phyloP scores from a whole-genome alignment of 2,113 vertebrate species.

The Eidolon helvum region DNA sequence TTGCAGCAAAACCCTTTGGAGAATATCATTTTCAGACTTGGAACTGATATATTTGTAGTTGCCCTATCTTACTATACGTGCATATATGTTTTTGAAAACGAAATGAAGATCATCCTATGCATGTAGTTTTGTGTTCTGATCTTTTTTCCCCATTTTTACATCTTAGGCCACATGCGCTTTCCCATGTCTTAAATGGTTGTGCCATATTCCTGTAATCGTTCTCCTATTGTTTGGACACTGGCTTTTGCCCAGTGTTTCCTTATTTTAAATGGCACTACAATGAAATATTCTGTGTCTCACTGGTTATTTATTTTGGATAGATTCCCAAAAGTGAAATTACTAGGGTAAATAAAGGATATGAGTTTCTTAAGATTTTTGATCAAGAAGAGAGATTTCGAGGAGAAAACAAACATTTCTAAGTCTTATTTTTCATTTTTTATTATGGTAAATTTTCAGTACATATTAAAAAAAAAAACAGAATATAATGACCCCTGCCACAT shows the following conservation, averaged over 20 bases:
- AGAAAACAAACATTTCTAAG: neutral
- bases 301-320: constrained; percentile 40
- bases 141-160: neutral
- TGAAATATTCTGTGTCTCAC: neutral
- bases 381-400: neutral
- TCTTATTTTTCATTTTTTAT: neutral
- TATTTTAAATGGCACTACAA: neutral
- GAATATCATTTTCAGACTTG: neutral
- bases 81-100: neutral
- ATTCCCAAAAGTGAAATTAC: constrained; percentile 30
- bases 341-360: neutral
- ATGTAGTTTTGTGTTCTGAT: neutral
- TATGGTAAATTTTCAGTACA: neutral
- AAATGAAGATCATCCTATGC: neutral
- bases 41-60: neutral
- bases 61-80: neutral
- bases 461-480: neutral
- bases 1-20: neutral
- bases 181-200: neutral
- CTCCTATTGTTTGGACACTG: neutral
- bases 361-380: neutral
- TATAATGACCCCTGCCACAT: neutral
- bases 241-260: neutral
- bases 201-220: neutral
- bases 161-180: neutral